These are phyloP conservation scores for Galerucella pusilla DNA, from an alignment of 2,888 invertebrate genomes.

Conservation along the genomic window DNA sequence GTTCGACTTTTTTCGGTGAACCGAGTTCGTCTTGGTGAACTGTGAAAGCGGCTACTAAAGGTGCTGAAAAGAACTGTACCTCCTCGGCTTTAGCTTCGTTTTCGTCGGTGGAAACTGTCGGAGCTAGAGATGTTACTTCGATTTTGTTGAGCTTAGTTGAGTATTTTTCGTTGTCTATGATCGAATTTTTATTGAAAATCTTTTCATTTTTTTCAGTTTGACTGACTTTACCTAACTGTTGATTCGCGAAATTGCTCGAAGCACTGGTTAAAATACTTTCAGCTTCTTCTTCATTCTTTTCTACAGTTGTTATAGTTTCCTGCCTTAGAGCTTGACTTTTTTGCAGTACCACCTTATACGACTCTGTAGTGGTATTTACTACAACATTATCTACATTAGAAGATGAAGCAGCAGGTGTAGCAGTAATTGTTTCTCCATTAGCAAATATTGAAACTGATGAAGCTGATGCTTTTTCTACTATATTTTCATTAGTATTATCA, in stretches of 20 bases:
- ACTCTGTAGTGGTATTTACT: slow-evolving; percentile 25
- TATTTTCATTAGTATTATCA: slow-evolving; percentile 57
- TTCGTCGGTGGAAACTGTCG: slow-evolving; percentile 75
- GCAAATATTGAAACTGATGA: slow-evolving; percentile 71
- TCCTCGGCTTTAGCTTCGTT: slow-evolving; percentile 74
- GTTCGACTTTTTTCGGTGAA: slow-evolving; percentile 81
- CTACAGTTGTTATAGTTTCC: slow-evolving; percentile 53
- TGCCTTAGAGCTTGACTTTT: slow-evolving; percentile 57
- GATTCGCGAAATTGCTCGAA: slow-evolving; percentile 51
- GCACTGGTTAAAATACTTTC: slow-evolving; percentile 61
- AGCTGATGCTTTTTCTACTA: slow-evolving; percentile 65
- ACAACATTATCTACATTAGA: slow-evolving; percentile 20
- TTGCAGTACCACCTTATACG: slow-evolving; percentile 57
- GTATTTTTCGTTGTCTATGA: slow-evolving; percentile 27
- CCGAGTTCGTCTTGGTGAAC: slow-evolving; percentile 85
- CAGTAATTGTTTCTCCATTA: slow-evolving; percentile 44
- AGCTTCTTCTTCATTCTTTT: slow-evolving; percentile 48
- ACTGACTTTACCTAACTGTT: slow-evolving; percentile 38
- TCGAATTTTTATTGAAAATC: slow-evolving; percentile 31
- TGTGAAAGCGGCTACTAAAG: slow-evolving; percentile 85
- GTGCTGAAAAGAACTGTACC: slow-evolving; percentile 85
- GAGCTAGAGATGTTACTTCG: slow-evolving; percentile 62
- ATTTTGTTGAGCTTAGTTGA: slow-evolving; percentile 37
- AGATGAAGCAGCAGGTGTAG: slow-evolving; percentile 61
- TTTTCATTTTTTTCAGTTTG: slow-evolving; percentile 29